Evolutionary conservation across 2,797 vertebrate genomes (phyloP).

Genomic region (Amblyraja radiata): DNA sequence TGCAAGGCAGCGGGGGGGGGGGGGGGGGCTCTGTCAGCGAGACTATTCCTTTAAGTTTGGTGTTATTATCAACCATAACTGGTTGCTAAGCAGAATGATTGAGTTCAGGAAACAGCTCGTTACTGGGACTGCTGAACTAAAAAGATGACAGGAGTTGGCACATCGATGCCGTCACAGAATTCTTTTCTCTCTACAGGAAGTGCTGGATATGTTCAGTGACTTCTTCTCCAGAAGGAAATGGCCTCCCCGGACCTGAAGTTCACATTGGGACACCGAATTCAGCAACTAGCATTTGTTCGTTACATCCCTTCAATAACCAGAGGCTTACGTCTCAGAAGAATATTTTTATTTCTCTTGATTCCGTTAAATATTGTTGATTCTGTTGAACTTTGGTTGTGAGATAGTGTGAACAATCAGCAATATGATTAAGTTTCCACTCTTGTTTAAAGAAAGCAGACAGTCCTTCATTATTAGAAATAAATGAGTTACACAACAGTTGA

Average conservation of each 20-base stretch:
- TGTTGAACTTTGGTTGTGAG: conserved; percentile 8
- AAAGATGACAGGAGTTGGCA: background rate
- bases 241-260: background rate
- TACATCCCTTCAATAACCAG: background rate
- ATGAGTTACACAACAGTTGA: background rate
- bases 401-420: background rate
- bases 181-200: conserved; percentile 3
- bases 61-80: background rate
- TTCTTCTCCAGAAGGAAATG: background rate
- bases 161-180: background rate
- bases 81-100: background rate
- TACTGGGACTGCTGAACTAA: background rate
- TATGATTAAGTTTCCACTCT: background rate
- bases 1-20: too few species aligned
- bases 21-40: too few species aligned
- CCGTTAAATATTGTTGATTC: background rate
- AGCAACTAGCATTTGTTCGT: background rate
- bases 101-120: background rate
- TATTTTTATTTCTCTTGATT: background rate
- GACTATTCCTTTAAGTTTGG: background rate
- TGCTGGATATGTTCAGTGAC: background rate
- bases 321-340: background rate
- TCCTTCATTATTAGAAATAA: background rate
- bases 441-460: background rate
- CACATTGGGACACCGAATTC: background rate